Percentiles rank a stretch among this genome's conserved stretches.
These are phyloP conservation scores for Melanotaenia parkinsoni DNA, from an alignment of 2,797 vertebrate genomes.

Conservation along the genomic window DNA sequence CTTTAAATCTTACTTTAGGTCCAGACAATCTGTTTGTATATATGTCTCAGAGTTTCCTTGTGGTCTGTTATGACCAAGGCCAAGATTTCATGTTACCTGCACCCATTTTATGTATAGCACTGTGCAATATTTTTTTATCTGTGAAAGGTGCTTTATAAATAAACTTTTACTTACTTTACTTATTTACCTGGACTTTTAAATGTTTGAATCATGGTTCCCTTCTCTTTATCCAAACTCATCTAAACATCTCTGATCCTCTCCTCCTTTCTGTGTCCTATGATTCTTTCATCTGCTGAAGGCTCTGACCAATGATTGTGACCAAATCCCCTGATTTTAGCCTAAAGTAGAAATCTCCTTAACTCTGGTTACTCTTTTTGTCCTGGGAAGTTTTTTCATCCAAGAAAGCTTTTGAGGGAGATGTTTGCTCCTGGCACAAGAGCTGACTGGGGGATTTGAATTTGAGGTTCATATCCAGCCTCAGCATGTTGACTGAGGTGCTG, in stretches of 20 bases:
- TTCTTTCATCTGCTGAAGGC: not conserved
- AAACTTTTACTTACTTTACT: no score
- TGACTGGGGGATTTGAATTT: not conserved
- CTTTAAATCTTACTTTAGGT: not conserved
- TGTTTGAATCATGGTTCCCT: not conserved
- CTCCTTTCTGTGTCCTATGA: not conserved
- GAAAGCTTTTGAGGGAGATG: not conserved
- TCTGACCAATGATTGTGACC: not conserved
- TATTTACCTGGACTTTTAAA: not conserved
- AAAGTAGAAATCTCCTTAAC: not conserved
- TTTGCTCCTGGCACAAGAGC: not conserved
- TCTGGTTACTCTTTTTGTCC: not conserved
- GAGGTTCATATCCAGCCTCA: not conserved
- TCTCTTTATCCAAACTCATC: constrained; percentile 2
- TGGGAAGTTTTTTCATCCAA: not conserved
- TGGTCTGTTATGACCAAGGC: not conserved
- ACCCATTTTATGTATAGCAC: no score
- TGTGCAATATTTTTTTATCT: no score
- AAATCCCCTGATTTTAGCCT: not conserved
- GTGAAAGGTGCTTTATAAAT: no score
- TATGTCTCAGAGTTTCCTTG: no score
- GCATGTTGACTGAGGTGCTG: not conserved
- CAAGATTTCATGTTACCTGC: not conserved
- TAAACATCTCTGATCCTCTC: not conserved
- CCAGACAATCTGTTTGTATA: no score